Conservation (phyloP, 2,113 vertebrate species). For the Setophaga coronata region DNA sequence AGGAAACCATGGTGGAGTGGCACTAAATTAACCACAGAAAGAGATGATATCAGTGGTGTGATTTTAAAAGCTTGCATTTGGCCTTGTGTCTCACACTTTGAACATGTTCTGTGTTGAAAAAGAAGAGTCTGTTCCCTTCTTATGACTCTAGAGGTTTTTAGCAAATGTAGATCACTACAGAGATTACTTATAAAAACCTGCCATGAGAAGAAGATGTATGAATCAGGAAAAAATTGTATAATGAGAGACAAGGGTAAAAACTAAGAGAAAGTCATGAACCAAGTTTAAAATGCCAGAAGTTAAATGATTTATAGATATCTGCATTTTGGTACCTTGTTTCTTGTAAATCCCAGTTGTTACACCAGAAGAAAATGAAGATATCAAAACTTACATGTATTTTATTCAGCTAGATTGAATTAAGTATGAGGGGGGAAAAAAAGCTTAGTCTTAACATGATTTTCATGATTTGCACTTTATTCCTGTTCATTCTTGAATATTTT, state of each 20-base stretch:
- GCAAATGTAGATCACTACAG: not conserved
- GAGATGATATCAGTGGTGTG: not conserved
- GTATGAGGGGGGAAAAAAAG: not conserved
- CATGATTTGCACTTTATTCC: not conserved
- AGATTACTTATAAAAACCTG: not conserved
- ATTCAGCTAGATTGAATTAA: not conserved
- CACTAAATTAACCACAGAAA: not conserved
- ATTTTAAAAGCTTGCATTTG: not conserved
- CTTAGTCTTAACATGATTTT: not conserved
- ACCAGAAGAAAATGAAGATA: not conserved
- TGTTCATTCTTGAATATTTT: not conserved
- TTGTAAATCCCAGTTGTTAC: not conserved
- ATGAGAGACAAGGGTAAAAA: not conserved
- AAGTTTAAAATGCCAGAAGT: not conserved
- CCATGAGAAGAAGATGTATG: not conserved
- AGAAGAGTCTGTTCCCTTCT: not conserved
- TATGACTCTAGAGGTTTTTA: not conserved
- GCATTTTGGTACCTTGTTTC: not conserved
- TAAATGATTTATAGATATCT: not conserved
- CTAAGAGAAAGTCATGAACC: not conserved
- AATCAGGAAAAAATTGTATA: not conserved
- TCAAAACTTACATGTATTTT: not conserved
- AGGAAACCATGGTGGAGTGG: accelerated
- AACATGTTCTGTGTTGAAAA: not conserved
- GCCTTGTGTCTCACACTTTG: not conserved